Evolutionary conservation across 2,113 vertebrate species (phyloP).

Genomic region (Ophthalmolycus amberensis): DNA sequence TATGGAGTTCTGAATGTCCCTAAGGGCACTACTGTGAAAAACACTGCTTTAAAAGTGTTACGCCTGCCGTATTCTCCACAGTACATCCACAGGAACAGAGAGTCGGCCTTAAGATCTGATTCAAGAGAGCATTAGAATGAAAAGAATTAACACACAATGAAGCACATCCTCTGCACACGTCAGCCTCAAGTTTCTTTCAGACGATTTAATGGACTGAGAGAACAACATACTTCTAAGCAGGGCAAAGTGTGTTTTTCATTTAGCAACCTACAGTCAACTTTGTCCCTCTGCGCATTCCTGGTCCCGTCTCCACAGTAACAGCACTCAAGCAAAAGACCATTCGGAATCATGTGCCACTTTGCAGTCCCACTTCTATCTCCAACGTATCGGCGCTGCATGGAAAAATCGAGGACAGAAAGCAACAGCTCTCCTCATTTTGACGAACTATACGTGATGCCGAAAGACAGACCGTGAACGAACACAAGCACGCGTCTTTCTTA

Average conservation of each 20-base stretch:
- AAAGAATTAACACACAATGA: conserved; percentile 60
- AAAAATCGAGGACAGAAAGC: conserved; percentile 36
- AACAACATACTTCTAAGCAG: conserved; percentile 74
- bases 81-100: background rate
- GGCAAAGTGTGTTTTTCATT: conserved; percentile 79
- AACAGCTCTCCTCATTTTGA: conserved; percentile 26
- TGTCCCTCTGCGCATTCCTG: conserved; percentile 78
- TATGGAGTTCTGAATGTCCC: background rate
- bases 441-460: conserved; percentile 51
- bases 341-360: conserved; percentile 79
- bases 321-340: conserved; percentile 78
- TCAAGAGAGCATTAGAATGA: conserved; percentile 44
- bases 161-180: conserved; percentile 53
- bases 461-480: background rate
- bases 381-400: conserved; percentile 31
- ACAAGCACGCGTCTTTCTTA: conserved; percentile 78
- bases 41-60: background rate
- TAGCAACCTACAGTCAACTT: conserved; percentile 78
- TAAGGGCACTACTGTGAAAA: background rate
- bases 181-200: conserved; percentile 65
- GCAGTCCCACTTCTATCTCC: conserved; percentile 64
- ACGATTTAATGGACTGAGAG: conserved; percentile 72
- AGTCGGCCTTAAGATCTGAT: conserved; percentile 17
- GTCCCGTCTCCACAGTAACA: conserved; percentile 74
- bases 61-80: background rate